Evolutionary conservation across 2,113 vertebrate genomes (phyloP).

Genomic region (Nothoprocta pentlandii): DNA sequence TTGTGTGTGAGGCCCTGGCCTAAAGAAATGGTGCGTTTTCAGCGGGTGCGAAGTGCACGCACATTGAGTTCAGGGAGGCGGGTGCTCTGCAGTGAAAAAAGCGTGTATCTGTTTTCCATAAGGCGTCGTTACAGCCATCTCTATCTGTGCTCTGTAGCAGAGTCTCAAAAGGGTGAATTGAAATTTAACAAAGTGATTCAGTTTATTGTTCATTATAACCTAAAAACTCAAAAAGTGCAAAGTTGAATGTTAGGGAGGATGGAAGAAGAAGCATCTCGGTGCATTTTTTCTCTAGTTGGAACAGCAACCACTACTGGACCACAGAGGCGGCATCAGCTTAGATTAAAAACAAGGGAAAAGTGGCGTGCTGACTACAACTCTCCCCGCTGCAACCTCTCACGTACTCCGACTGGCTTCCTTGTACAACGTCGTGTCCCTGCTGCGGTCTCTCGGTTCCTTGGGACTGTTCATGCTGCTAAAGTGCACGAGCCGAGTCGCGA

Average conservation of each 20-base stretch:
- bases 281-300: not conserved
- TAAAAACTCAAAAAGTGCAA: not conserved
- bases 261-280: not conserved
- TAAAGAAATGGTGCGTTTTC: not conserved
- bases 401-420: not conserved
- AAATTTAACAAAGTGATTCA: not conserved
- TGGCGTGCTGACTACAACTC: fast-evolving
- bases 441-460: not conserved
- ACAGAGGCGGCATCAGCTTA: not conserved
- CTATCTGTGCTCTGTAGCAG: not conserved
- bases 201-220: not conserved
- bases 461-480: not conserved
- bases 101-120: not conserved
- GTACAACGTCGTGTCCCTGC: not conserved
- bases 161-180: not conserved
- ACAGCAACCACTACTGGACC: fast-evolving
- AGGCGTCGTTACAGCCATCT: not conserved
- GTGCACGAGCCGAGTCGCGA: not conserved
- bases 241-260: fast-evolving
- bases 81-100: not conserved
- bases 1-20: not conserved
- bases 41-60: not conserved
- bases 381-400: not conserved
- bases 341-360: not conserved
- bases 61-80: fast-evolving